phyloP scores from a whole-genome alignment of 35 echinoderm and acorn worm genomes.

The Patiria miniata region DNA sequence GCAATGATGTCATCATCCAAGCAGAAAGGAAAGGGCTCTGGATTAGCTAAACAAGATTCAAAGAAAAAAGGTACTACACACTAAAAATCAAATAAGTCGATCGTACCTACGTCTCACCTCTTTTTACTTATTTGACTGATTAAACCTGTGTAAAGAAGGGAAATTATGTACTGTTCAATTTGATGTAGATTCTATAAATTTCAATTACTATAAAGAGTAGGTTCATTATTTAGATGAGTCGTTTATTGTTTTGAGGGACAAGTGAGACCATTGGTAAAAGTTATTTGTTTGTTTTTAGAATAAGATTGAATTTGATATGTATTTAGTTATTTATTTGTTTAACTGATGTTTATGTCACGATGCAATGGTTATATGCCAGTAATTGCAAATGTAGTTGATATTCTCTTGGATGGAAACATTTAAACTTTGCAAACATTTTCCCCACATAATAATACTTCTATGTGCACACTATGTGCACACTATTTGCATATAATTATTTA shows the following conservation, averaged over 20 bases:
- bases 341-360: no score
- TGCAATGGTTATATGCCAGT: no score
- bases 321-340: no score
- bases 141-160: neutral
- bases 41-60: neutral
- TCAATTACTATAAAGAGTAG: neutral
- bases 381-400: no score
- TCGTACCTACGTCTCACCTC: neutral
- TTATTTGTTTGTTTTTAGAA: no score
- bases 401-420: no score
- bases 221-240: neutral
- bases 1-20: slow-evolving; percentile 9
- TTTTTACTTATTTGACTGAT: neutral
- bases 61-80: neutral
- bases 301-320: no score
- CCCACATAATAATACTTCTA: no score
- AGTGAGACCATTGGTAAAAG: no score
- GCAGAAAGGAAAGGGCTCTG: neutral
- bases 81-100: neutral
- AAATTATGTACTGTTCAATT: neutral
- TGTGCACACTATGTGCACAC: no score
- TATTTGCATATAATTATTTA: no score
- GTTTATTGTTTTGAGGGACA: neutral
- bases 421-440: no score
- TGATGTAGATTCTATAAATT: neutral